Evolutionary conservation across 2,888 invertebrate genomes (phyloP), one percentile per base, ranked within the genome.

Genomic region (Drosophila picticornis): DNA sequence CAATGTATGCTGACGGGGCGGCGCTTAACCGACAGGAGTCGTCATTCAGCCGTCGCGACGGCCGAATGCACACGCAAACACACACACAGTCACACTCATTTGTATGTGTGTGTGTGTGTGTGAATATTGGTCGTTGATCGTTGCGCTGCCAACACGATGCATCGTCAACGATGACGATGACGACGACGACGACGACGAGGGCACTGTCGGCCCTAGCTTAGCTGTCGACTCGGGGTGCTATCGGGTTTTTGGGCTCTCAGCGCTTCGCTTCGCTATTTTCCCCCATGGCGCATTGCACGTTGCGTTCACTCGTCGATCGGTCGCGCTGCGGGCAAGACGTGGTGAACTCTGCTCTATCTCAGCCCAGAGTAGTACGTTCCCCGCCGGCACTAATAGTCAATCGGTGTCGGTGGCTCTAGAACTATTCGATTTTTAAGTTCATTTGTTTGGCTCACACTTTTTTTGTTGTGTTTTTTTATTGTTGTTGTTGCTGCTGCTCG

Each of bases 271-370:
- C 48, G 67, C 81, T 83, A 83, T 81, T 88, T 86, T 81, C 72
- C 77, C 77, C 77, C 63, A 76, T 64, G 48, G 74, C 85, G 72
- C 82, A 77, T 59, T 87, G 87, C 83, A 82, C 79, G 76, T 82
- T 84, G 74, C 79, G 88, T 84, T 91, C 91, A 90, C 77, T 90
- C 91, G 87, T 80, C 78, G 84, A 91, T 91, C 90, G 82, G 81
- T 88, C 76, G 91, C 79, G 85, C 74, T 78, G 71, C 80, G 85
- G 85, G 77, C 75, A 77, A 80, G 87, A 83, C 88, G 83, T 80
- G 48, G 80, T 80, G 43, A 51, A 43, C 58, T 55, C 22, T 43
- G 38, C 13, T 56, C 43, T 60, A 29, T 29, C 31, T 60, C 38
- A 51, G 59, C 36, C 16, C 46, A 55, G 13, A 56, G 56, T 38